Evolutionary conservation across 2,113 vertebrate genomes (phyloP).

Genomic region (Apodemus sylvaticus): DNA sequence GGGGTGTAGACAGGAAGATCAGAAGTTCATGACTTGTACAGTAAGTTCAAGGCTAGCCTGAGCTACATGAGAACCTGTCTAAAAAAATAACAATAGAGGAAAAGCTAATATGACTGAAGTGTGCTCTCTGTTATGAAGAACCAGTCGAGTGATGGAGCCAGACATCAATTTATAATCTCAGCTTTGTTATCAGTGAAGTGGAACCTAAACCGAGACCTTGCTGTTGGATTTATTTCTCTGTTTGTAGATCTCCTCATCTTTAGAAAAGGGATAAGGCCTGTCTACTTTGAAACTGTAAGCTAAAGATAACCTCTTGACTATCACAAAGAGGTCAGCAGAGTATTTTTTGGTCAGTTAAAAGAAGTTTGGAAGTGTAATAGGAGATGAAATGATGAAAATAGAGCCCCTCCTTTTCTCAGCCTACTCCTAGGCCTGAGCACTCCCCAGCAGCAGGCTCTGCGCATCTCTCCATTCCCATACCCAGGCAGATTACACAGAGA

Average conservation of each 20-base stretch:
- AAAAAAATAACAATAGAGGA: background rate
- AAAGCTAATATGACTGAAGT: background rate
- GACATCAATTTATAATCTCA: background rate
- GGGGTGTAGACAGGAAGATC: background rate
- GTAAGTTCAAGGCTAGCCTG: background rate
- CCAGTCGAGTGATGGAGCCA: background rate
- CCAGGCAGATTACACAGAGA: background rate
- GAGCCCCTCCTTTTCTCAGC: background rate
- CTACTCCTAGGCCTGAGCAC: rapidly evolving
- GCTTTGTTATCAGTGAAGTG: background rate
- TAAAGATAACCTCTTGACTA: background rate
- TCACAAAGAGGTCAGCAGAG: background rate
- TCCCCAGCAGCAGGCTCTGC: background rate
- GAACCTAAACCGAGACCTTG: background rate
- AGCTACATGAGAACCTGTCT: background rate
- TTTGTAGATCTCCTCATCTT: background rate
- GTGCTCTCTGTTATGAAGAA: background rate
- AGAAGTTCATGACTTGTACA: background rate
- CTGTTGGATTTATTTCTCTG: background rate
- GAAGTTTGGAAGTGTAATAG: background rate
- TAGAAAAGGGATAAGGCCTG: background rate
- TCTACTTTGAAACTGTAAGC: background rate
- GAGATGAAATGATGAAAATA: background rate
- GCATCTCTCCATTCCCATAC: background rate
- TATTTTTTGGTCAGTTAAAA: background rate